A percentile compares a stretch with the other conserved stretches of the same genome.
phyloP scores from a whole-genome alignment of 1,140 invertebrate genomes.

The Tribolium castaneum region DNA sequence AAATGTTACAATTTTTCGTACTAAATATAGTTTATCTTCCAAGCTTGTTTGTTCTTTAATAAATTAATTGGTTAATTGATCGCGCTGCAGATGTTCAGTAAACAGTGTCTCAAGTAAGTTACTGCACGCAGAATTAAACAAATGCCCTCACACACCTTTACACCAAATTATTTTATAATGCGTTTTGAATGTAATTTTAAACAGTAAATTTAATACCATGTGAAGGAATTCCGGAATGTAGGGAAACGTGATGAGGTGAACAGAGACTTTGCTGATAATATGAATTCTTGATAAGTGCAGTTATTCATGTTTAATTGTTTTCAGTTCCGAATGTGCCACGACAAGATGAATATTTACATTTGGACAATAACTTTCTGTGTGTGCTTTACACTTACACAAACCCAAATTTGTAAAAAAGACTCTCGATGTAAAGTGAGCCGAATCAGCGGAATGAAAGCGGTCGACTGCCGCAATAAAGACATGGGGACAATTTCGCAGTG shows the following conservation, averaged over 20 bases:
- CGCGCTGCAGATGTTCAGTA: constrained; percentile 1
- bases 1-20: too few relatives aligned
- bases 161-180: constrained; percentile 14
- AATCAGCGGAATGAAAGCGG: constrained; percentile 51
- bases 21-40: too few relatives aligned
- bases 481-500: constrained; percentile 55
- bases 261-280: background rate
- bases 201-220: background rate
- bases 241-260: constrained; percentile 16
- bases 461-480: constrained; percentile 53
- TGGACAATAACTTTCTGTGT: constrained; percentile 7
- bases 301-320: constrained; percentile 18
- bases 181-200: constrained; percentile 15
- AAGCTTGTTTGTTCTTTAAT: background rate
- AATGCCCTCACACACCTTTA: background rate
- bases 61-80: constrained; percentile 11
- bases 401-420: constrained; percentile 46
- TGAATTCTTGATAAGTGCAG: background rate
- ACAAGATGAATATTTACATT: constrained; percentile 14
- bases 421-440: constrained; percentile 47
- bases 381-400: constrained; percentile 6
- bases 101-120: background rate
- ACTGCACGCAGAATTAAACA: too few relatives aligned
- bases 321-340: constrained; percentile 40
- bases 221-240: background rate